phyloP scores from a whole-genome alignment of 2,888 invertebrate genomes.

The Hanleya hanleyi region DNA sequence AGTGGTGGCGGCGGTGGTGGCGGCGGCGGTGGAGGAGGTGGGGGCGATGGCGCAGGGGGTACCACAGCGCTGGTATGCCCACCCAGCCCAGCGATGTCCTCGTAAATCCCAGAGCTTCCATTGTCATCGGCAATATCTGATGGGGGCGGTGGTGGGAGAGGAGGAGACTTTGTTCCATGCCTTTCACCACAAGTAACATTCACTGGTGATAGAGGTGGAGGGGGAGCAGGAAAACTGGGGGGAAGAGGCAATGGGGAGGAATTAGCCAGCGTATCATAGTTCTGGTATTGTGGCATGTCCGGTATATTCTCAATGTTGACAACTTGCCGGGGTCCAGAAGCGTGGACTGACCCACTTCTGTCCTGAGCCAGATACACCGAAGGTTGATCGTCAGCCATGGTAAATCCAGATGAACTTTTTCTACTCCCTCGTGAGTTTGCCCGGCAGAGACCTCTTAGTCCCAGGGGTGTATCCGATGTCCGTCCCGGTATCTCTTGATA shows the following conservation, averaged over 20 bases:
- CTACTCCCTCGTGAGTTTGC: too few relatives aligned
- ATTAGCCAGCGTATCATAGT: too few relatives aligned
- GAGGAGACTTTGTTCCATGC: background rate
- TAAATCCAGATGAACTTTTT: too few relatives aligned
- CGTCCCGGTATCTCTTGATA: background rate
- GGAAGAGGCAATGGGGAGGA: background rate
- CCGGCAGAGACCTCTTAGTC: too few relatives aligned
- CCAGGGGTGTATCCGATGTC: too few relatives aligned
- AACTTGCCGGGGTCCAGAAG: too few relatives aligned
- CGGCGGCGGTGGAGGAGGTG: background rate
- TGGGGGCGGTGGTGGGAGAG: background rate
- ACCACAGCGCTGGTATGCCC: background rate
- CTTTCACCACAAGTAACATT: background rate
- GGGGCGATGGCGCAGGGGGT: background rate
- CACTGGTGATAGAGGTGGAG: background rate
- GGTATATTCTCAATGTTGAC: background rate
- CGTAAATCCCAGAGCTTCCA: background rate
- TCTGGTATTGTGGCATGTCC: background rate
- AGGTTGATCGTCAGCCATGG: too few relatives aligned
- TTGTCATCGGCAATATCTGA: background rate
- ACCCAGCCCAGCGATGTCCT: background rate
- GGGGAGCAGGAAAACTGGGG: background rate
- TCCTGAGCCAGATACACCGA: too few relatives aligned
- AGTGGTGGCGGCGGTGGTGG: background rate
- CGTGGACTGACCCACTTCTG: too few relatives aligned